A percentile compares a stretch with the other conserved stretches of the same genome.
Conservation (phyloP, 2,797 vertebrate genomes). For the Oophaga sylvatica region DNA sequence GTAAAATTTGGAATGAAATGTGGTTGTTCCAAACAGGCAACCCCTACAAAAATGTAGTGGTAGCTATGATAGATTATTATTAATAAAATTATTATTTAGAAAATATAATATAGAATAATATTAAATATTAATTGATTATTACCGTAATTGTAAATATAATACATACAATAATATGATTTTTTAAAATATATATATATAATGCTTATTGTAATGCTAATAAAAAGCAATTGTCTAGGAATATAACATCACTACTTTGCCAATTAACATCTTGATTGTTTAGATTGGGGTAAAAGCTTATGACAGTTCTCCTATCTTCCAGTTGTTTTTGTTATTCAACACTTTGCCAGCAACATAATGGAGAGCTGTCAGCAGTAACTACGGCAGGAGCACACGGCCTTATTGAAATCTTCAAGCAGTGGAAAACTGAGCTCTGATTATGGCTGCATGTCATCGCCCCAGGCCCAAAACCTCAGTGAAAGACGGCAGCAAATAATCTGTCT, state of each 20-base stretch:
- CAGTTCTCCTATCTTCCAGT: slow-evolving; percentile 59
- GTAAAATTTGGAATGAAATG: too few relatives aligned
- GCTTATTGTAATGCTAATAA: not conserved
- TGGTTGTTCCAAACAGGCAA: too few relatives aligned
- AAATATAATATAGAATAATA: too few relatives aligned
- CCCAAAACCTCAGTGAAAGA: slow-evolving; percentile 57
- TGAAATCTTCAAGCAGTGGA: slow-evolving; percentile 60
- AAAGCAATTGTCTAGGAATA: not conserved
- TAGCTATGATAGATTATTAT: too few relatives aligned
- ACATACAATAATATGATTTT: not conserved
- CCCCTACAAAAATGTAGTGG: too few relatives aligned
- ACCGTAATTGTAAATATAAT: too few relatives aligned
- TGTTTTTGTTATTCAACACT: slow-evolving; percentile 48
- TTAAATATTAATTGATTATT: too few relatives aligned
- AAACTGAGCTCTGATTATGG: slow-evolving; percentile 62
- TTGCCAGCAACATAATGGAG: slow-evolving; percentile 17
- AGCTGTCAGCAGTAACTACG: slow-evolving; percentile 49
- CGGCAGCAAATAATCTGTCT: slow-evolving; percentile 64
- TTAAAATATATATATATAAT: not conserved
- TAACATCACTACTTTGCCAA: not conserved
- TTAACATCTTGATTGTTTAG: slow-evolving; percentile 3
- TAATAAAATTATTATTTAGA: too few relatives aligned
- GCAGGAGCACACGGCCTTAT: slow-evolving; percentile 61
- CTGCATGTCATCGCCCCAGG: slow-evolving; percentile 52
- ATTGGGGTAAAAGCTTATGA: slow-evolving; percentile 21